A percentile compares a stretch with the other conserved stretches of the same genome.
These are phyloP conservation scores for Spea bombifrons DNA, from an alignment of 2,113 vertebrate genomes.

Conservation along the genomic window DNA sequence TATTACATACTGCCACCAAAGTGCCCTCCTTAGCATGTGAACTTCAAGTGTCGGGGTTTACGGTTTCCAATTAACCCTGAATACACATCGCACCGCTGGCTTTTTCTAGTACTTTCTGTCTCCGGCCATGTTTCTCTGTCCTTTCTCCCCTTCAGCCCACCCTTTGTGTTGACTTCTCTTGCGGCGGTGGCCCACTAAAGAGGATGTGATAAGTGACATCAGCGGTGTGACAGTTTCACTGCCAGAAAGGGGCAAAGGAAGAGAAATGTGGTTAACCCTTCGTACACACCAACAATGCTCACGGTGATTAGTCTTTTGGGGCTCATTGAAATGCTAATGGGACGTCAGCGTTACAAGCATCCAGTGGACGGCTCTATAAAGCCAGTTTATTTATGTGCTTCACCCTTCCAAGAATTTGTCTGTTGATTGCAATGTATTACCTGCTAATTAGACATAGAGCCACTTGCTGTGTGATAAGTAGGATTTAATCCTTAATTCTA, in stretches of 20 bases:
- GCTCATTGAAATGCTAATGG: background rate
- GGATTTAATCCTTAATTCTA: background rate
- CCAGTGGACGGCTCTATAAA: background rate
- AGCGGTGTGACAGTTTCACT: background rate
- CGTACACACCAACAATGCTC: background rate
- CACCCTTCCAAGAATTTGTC: background rate
- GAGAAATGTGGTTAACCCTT: background rate
- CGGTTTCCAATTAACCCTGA: too few relatives aligned
- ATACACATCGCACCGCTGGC: background rate
- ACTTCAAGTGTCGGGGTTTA: too few relatives aligned
- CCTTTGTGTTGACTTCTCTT: background rate
- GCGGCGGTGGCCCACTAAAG: background rate
- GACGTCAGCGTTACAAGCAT: background rate
- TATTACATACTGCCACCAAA: too few relatives aligned
- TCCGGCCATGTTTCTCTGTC: background rate
- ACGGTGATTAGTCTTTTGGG: background rate
- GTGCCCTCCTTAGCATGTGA: too few relatives aligned
- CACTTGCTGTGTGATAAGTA: background rate
- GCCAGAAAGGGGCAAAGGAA: background rate
- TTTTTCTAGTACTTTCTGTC: background rate
- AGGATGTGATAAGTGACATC: slow-evolving; percentile 2
- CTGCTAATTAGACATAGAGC: background rate
- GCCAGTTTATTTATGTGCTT: background rate
- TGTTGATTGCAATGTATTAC: background rate
- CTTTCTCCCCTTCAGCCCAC: background rate